Conservation (phyloP, 2,888 invertebrate species). For the Stenchaetothrips biformis region DNA sequence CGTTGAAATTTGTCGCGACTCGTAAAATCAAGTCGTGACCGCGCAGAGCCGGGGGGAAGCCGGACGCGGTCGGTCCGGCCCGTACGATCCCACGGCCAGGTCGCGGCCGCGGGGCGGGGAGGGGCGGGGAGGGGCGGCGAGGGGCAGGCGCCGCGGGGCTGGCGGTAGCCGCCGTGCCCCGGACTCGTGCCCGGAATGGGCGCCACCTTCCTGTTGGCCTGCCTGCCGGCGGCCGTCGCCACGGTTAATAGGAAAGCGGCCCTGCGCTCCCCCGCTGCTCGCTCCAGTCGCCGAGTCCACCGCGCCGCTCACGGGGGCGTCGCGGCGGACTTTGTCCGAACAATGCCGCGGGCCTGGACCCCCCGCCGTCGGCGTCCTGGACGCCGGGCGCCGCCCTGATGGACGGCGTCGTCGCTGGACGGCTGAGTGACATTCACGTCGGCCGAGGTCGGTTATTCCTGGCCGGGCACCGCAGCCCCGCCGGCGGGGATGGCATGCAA, state of each 20-base stretch:
- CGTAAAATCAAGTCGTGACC: constrained; percentile 18
- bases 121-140: constrained; percentile 27
- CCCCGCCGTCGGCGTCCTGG: not conserved
- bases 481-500: not conserved
- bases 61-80: constrained; percentile 16
- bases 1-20: constrained; percentile 28
- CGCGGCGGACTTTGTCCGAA: too few species aligned
- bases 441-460: not conserved
- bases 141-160: constrained; percentile 27
- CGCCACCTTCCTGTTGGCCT: not conserved
- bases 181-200: not conserved
- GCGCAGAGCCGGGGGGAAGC: constrained; percentile 7
- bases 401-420: not conserved
- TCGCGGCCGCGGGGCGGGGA: not conserved
- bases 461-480: not conserved
- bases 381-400: not conserved
- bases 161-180: constrained; percentile 13
- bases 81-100: constrained; percentile 30
- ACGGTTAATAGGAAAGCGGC: not conserved
- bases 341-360: not conserved
- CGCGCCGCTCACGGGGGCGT: constrained; percentile 19
- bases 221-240: constrained; percentile 6
- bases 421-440: not conserved
- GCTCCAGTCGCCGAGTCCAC: not conserved
- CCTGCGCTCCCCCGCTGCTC: not conserved